A percentile compares a stretch with the other conserved stretches of the same genome.
Conservation (phyloP, 1,140 invertebrate species). For the Leptonema lineaticorne region DNA sequence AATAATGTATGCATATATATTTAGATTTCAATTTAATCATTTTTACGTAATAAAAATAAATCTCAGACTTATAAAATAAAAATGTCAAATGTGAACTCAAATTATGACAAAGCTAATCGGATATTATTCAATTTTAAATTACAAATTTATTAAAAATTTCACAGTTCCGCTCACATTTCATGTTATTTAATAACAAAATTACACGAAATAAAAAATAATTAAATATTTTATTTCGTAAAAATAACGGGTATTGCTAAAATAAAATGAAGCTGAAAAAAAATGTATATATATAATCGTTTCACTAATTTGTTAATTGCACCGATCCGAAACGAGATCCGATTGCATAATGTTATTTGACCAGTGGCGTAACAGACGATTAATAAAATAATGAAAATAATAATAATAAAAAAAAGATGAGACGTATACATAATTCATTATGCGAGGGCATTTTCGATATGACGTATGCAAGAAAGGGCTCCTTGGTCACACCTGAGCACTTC, state of each 20-base stretch:
- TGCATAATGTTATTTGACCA: conserved; percentile 29
- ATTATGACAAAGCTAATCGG: too few relatives aligned
- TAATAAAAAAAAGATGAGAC: conserved; percentile 29
- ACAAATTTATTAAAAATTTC: not conserved
- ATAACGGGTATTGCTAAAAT: too few relatives aligned
- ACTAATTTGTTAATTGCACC: conserved; percentile 15
- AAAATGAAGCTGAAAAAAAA: not conserved
- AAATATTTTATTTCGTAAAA: too few relatives aligned
- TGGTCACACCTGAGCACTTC: conserved; percentile 29
- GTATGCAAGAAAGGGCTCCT: not conserved
- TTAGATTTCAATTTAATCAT: too few relatives aligned
- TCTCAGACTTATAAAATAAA: too few relatives aligned
- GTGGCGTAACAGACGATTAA: conserved; percentile 21
- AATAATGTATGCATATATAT: too few relatives aligned
- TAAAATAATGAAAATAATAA: conserved; percentile 16
- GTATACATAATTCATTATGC: too few relatives aligned
- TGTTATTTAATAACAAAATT: too few relatives aligned
- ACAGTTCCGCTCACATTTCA: too few relatives aligned
- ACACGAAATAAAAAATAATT: too few relatives aligned
- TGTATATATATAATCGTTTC: not conserved
- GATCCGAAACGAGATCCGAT: conserved; percentile 13
- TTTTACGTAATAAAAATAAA: too few relatives aligned
- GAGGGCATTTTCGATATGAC: conserved; percentile 8
- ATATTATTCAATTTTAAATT: not conserved
- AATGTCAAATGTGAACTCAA: too few relatives aligned